Conservation (phyloP, 2,113 vertebrate species). For the Prionailurus viverrinus region DNA sequence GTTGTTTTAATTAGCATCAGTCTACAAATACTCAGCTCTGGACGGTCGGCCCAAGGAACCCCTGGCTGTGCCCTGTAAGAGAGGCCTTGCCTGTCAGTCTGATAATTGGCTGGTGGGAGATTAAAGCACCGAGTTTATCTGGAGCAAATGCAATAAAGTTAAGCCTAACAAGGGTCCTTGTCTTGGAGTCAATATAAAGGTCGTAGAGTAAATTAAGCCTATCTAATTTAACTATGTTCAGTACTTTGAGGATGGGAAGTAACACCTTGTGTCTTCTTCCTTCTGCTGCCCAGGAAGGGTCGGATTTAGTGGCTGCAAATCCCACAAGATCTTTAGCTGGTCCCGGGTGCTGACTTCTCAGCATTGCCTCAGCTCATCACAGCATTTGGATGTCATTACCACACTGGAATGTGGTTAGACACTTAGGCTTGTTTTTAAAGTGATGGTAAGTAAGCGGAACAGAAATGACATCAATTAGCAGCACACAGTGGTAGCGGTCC, state of each 20-base stretch:
- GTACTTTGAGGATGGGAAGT: background rate
- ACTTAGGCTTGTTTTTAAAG: slow-evolving; percentile 10
- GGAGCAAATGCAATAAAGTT: slow-evolving; percentile 36
- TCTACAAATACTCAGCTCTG: background rate
- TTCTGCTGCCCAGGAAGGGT: background rate
- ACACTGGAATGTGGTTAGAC: background rate
- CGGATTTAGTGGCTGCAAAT: background rate
- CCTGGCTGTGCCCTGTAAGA: background rate
- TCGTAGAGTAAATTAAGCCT: slow-evolving; percentile 36
- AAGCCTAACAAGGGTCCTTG: slow-evolving; percentile 8
- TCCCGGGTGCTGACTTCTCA: background rate
- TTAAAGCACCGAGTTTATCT: background rate
- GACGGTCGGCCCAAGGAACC: background rate
- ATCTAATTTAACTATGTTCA: slow-evolving; percentile 3
- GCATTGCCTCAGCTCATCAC: background rate
- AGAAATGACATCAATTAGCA: slow-evolving; percentile 8
- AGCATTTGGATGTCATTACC: slow-evolving; percentile 10
- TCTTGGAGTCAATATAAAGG: slow-evolving; percentile 42
- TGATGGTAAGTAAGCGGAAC: background rate
- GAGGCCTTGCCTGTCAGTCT: background rate
- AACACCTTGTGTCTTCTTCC: background rate
- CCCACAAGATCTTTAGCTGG: background rate
- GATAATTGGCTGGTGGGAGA: background rate
- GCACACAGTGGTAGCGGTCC: background rate
- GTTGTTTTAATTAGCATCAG: slow-evolving; percentile 7